Base-by-base conservation (phyloP, 2,797 vertebrate genomes). In the Leptodon cayanensis region DNA sequence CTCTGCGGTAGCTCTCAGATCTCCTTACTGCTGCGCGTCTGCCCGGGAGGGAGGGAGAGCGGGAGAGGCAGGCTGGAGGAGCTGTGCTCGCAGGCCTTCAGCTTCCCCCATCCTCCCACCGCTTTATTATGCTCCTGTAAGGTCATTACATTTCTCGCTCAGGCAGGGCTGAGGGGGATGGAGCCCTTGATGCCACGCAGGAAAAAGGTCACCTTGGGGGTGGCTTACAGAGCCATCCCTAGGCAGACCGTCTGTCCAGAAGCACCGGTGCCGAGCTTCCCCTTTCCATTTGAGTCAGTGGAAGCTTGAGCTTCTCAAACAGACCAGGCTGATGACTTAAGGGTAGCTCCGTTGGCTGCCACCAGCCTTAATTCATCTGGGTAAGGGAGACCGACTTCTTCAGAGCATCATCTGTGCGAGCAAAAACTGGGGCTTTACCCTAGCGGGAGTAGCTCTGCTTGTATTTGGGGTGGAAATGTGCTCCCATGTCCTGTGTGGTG, bases 201-300 rank as follows among this genome's bases (percentile, higher is more conserved):
- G 20, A 18, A 26, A 4, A 91, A 94, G 81, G 80, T 97, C 96
- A 94, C 91, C 87, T 93, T 96, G 92, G 28, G 40, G 29, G 2
- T 47, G 58, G 31, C 28, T 24, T 57, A 9, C 9, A 2, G 55
- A 95, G 59, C 67, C 52, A 40, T 82, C 67, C 71, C 58, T 71
- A 29, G 82, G 46, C 83, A 65, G 58, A 7, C 58, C 2, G 37
- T 46, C 67, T 70, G 35, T 49, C 73, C 79, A 57, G 81, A 54
- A 72, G 89, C 65, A n/a, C 25, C 2, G 13, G 55, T 40, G 66
- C 62, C 1, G 10, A 62, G 84, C 92, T 93, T 96, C 94, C 91
- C 85, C n/a, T 93, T 97, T 93, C 92, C 91, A 40, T 9, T n/a
- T 96, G 95, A 96, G 90, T 95, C 83, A 94, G n/a, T 92, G 91